Evolutionary conservation across 2,797 vertebrate species (phyloP), one percentile per base, ranked within the genome.

Genomic region (Chromis chromis): DNA sequence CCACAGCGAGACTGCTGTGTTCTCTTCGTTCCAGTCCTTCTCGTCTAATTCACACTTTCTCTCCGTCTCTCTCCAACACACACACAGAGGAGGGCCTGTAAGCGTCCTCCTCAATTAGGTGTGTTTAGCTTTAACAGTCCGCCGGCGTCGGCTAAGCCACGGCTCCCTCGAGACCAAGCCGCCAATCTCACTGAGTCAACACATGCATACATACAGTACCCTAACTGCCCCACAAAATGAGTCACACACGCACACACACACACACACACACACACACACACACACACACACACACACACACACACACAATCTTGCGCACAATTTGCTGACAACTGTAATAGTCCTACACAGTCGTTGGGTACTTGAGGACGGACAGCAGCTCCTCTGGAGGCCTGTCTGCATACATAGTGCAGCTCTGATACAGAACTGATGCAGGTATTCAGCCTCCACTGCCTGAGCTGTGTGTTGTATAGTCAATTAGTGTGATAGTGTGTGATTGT

Each of bases 111-210:
- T 91, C 90, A 92, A 92, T 93, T 92, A 93, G 78, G 76, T 60
- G 78, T 93, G 92, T 92, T 95, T 94, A 91, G 89, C 78, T 88
- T 93, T 82, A 91, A 90, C 87, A 90, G 86, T 76, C 74, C 67
- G 70, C 90, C 70, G 72, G 88, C 85, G 61, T 92, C 80, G 16
- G 81, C 87, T 88, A 81, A 90, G 87, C 88, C 92, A 89, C 91
- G 65, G 67, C 83, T 92, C 89, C 85, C 88, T 53, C 0, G 81
- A 81, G 89, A 90, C 83, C 70, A 16, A 82, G 83, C 87, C 74
- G 81, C 89, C 82, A 91, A 91, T 90, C 86, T 91, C 75, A 66
- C 87, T 88, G 77, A 90, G 85, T 89, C 89, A 91, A 91, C 88
- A 93, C 81, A 82, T 72, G 73, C 67, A 70, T 76, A 70, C 70